Evolutionary conservation across 37 sponge, comb jelly and placozoan species (phyloP).

Genomic region (Mnemiopsis leidyi): DNA sequence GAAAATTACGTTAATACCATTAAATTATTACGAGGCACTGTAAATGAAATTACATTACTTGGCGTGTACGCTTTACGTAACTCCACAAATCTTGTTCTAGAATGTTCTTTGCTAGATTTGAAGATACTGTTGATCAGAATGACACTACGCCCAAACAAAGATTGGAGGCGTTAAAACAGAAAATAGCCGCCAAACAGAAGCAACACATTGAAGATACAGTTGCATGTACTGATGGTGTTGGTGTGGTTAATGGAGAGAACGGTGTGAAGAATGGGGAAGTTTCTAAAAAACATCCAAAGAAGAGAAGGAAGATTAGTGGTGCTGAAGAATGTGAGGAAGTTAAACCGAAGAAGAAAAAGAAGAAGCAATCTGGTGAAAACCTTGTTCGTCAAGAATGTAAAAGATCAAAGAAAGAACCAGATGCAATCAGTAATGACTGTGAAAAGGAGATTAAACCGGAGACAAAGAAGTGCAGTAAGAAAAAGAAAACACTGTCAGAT

Average conservation of each 20-base stretch:
- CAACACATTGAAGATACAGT: not conserved
- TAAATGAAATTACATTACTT: too few relatives aligned
- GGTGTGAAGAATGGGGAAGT: too few relatives aligned
- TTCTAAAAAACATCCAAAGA: not conserved
- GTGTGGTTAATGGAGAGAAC: not conserved
- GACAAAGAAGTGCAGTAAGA: not conserved
- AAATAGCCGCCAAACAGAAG: conserved; percentile 17
- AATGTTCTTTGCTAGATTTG: conserved; percentile 20
- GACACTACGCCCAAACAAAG: not conserved
- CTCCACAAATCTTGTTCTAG: not conserved
- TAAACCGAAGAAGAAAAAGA: not conserved
- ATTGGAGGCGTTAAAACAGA: conserved; percentile 27
- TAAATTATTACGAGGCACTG: too few relatives aligned
- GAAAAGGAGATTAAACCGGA: not conserved
- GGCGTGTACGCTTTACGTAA: too few relatives aligned
- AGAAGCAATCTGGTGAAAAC: not conserved
- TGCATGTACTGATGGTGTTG: not conserved
- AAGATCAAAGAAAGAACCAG: not conserved
- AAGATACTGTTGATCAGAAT: not conserved
- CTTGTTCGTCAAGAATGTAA: not conserved
- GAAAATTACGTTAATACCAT: too few relatives aligned
- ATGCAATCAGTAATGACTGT: not conserved
- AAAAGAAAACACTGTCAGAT: not conserved
- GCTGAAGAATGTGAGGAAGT: not conserved
- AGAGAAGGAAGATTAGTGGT: not conserved